Percentiles rank a stretch among this genome's conserved stretches.
phyloP scores from a whole-genome alignment of 2,888 invertebrate genomes.

The Drosophila ustulata region DNA sequence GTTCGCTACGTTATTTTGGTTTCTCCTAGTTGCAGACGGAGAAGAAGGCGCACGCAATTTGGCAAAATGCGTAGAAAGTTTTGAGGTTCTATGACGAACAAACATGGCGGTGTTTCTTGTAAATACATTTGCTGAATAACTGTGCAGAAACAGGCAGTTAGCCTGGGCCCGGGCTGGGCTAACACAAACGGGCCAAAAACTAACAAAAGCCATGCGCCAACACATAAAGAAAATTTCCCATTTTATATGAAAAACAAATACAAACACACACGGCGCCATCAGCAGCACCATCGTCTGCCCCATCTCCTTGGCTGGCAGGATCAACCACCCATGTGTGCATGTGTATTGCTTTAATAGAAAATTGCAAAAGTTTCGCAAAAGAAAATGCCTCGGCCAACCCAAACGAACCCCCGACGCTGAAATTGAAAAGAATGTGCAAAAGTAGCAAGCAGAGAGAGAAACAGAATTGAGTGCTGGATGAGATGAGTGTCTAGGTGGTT shows the following conservation, averaged over 20 bases:
- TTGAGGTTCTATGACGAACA: constrained; percentile 72
- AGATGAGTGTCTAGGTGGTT: constrained; percentile 22
- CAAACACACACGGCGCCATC: constrained; percentile 44
- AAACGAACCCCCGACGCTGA: constrained; percentile 63
- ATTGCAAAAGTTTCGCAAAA: constrained; percentile 81
- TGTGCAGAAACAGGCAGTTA: constrained; percentile 47
- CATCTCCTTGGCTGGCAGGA: constrained; percentile 8
- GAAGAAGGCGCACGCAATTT: constrained; percentile 72
- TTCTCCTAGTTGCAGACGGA: constrained; percentile 14
- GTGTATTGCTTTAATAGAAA: constrained; percentile 81
- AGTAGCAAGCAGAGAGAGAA: constrained; percentile 59
- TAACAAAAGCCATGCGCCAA: constrained; percentile 73
- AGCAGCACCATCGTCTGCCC: constrained; percentile 26
- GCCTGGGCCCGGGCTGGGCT: constrained; percentile 21
- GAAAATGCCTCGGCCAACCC: constrained; percentile 78
- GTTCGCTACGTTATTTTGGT: not conserved
- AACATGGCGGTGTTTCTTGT: constrained; percentile 73
- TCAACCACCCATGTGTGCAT: constrained; percentile 58
- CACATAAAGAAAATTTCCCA: constrained; percentile 78
- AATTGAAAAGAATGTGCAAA: constrained; percentile 82
- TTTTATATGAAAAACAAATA: constrained; percentile 70
- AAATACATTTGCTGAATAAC: constrained; percentile 78
- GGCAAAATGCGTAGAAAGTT: constrained; percentile 73
- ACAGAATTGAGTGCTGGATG: constrained; percentile 34
- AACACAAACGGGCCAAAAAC: constrained; percentile 55